Percentiles rank a stretch among this genome's conserved stretches.
phyloP scores from a whole-genome alignment of 2,113 vertebrate genomes.

The Odontophorus gujanensis region DNA sequence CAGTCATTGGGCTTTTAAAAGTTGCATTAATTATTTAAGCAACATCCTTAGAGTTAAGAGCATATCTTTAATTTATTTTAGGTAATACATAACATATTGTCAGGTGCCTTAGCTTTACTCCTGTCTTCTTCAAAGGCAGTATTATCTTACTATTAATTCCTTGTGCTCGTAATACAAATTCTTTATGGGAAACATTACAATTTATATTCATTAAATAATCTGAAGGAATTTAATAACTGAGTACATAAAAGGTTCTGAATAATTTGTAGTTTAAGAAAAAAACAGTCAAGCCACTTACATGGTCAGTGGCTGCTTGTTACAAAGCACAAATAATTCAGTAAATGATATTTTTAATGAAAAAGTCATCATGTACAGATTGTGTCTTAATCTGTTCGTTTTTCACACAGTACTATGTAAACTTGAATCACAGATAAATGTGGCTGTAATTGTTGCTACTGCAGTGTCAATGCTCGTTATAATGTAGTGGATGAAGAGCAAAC shows the following conservation, averaged over 20 bases:
- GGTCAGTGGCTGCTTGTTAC: neutral
- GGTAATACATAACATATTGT: neutral
- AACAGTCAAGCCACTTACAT: neutral
- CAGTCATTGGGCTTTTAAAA: neutral
- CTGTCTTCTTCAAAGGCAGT: neutral
- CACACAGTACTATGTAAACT: neutral
- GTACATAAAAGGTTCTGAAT: neutral
- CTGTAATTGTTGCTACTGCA: neutral
- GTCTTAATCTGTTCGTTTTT: conserved; percentile 1
- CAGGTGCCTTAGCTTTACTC: neutral
- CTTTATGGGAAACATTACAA: neutral
- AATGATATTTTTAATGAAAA: neutral
- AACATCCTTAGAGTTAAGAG: neutral
- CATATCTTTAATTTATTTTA: neutral
- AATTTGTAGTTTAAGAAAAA: neutral
- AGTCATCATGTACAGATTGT: neutral
- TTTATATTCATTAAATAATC: neutral
- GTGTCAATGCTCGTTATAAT: neutral
- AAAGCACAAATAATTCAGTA: neutral
- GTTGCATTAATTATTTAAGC: neutral
- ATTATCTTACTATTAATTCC: neutral
- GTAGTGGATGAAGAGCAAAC: neutral
- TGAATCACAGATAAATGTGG: neutral
- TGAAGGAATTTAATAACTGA: neutral
- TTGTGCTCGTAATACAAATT: neutral